Percentiles rank a stretch among this genome's conserved stretches.
Evolutionary conservation across 1,140 invertebrate genomes (phyloP).

Genomic region (Zaprionus ornatus): DNA sequence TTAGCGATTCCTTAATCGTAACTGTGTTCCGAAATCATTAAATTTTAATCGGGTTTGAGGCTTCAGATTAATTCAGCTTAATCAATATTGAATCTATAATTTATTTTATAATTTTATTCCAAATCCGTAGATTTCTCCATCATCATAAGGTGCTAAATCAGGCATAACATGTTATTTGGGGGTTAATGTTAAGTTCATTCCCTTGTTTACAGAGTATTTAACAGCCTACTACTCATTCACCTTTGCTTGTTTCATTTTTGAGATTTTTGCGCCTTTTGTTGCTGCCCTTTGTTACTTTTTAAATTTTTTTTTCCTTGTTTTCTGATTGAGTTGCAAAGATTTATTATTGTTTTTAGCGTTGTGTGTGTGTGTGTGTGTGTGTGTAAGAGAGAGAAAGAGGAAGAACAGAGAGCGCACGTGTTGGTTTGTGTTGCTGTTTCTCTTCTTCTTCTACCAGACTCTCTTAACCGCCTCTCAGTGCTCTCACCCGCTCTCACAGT

Average conservation of each 20-base stretch:
- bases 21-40: too few species aligned
- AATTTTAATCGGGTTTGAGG: too few species aligned
- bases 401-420: conserved; percentile 16
- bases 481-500: background rate
- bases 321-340: conserved; percentile 67
- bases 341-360: conserved; percentile 70
- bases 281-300: conserved; percentile 64
- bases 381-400: background rate
- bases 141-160: too few species aligned
- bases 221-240: background rate
- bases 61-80: too few species aligned
- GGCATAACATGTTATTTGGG: too few species aligned
- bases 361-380: conserved; percentile 13
- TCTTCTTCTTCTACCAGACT: background rate
- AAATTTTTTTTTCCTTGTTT: conserved; percentile 41
- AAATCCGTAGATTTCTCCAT: too few species aligned
- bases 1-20: too few species aligned
- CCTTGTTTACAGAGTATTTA: background rate
- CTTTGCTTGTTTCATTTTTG: conserved; percentile 49
- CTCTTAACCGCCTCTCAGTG: background rate
- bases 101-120: too few species aligned
- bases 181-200: background rate
- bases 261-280: conserved; percentile 53
- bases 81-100: too few species aligned
- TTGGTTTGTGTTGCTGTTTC: conserved; percentile 39